Conservation (phyloP, 2,888 invertebrate species). For the Bombylius major region DNA sequence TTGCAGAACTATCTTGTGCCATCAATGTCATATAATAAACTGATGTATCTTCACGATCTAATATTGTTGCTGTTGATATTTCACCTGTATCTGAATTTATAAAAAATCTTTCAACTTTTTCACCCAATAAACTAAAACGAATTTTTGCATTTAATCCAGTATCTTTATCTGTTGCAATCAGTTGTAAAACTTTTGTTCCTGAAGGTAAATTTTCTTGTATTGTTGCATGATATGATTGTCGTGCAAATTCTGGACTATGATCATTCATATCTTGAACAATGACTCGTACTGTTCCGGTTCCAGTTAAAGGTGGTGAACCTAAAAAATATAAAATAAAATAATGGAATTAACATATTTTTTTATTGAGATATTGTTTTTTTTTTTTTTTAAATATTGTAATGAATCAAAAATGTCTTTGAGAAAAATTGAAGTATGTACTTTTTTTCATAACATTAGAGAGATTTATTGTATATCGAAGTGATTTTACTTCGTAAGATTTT, state of each 20-base stretch:
- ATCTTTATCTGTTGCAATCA: slow-evolving; percentile 71
- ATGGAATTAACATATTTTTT: not conserved
- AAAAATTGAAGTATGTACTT: too few relatives aligned
- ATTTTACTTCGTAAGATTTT: too few relatives aligned
- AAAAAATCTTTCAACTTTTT: slow-evolving; percentile 65
- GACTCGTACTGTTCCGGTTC: slow-evolving; percentile 80
- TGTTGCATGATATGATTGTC: slow-evolving; percentile 62
- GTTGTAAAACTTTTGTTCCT: slow-evolving; percentile 63
- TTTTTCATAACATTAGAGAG: too few relatives aligned
- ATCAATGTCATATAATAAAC: slow-evolving; percentile 70
- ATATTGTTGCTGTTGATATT: slow-evolving; percentile 55
- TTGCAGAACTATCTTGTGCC: slow-evolving; percentile 80
- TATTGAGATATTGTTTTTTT: not conserved
- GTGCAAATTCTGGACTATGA: slow-evolving; percentile 77
- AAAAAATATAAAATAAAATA: slow-evolving; percentile 29
- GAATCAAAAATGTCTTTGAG: too few relatives aligned
- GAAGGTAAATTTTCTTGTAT: slow-evolving; percentile 73
- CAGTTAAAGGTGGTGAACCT: slow-evolving; percentile 87
- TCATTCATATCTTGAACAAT: slow-evolving; percentile 91
- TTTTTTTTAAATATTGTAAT: too few relatives aligned
- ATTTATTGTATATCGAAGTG: too few relatives aligned
- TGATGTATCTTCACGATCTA: slow-evolving; percentile 69
- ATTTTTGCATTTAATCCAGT: slow-evolving; percentile 76
- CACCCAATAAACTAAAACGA: slow-evolving; percentile 71
- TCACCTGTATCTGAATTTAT: slow-evolving; percentile 69